phyloP scores from a whole-genome alignment of 2,113 vertebrate species.

The Asarcornis scutulata region DNA sequence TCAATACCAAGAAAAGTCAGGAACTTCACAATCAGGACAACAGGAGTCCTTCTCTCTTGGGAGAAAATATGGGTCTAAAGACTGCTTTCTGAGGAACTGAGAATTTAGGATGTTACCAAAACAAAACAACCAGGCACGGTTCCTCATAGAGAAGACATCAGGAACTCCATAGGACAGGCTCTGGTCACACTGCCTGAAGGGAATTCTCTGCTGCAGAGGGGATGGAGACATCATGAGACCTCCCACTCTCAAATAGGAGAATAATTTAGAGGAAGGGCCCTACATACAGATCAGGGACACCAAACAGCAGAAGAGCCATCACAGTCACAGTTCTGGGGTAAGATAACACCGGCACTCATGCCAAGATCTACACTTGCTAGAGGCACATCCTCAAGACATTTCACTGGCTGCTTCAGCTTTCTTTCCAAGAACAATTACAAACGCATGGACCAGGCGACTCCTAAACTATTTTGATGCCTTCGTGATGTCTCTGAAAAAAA shows the following conservation, averaged over 20 bases:
- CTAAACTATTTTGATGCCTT: not conserved
- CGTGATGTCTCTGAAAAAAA: not conserved
- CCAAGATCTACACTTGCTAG: not conserved
- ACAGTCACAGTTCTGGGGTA: not conserved
- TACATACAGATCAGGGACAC: not conserved
- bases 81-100: not conserved
- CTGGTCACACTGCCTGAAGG: rapidly evolving
- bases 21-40: not conserved
- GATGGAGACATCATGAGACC: not conserved
- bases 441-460: not conserved
- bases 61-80: not conserved
- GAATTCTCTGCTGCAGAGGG: not conserved
- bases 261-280: not conserved
- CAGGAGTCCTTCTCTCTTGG: not conserved
- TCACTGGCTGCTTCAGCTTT: not conserved
- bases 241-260: not conserved
- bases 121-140: rapidly evolving
- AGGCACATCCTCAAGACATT: not conserved
- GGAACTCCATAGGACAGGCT: rapidly evolving
- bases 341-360: not conserved
- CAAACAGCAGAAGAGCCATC: not conserved
- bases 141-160: not conserved
- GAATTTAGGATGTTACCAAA: not conserved
- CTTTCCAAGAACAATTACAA: slow-evolving; percentile 14
- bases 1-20: not conserved